A percentile compares a stretch with the other conserved stretches of the same genome.
These are phyloP conservation scores for Clunio marinus DNA, from an alignment of 2,888 invertebrate species.

Conservation along the genomic window DNA sequence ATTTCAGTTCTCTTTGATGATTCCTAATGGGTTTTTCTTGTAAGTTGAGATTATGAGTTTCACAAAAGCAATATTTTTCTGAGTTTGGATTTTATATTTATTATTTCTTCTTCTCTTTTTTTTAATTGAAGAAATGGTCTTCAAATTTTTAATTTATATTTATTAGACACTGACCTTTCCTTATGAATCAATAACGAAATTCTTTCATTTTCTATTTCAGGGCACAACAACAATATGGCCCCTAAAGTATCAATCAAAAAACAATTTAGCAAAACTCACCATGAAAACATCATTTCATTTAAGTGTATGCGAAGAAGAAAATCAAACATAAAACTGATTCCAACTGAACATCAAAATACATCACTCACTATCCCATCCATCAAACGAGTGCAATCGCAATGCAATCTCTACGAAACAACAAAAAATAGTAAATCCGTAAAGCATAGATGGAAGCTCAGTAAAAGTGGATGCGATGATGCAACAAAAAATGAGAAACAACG, in stretches of 20 bases:
- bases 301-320: not conserved
- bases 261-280: not conserved
- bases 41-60: not conserved
- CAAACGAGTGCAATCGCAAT: not conserved
- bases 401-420: not conserved
- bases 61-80: not conserved
- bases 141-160: no score
- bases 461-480: not conserved
- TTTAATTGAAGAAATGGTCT: not conserved
- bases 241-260: not conserved
- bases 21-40: slow-evolving; percentile 10
- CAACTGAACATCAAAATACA: not conserved
- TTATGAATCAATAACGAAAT: not conserved
- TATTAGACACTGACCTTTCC: no score
- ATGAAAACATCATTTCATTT: not conserved
- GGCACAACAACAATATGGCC: slow-evolving; percentile 26
- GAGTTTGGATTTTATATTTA: not conserved
- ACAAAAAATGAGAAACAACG: not conserved
- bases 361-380: not conserved
- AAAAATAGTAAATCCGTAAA: slow-evolving; percentile 27
- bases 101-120: not conserved
- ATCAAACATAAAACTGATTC: not conserved
- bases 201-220: slow-evolving; percentile 5
- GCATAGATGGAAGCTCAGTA: slow-evolving; percentile 29
- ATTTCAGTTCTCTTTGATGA: not conserved